A percentile compares a stretch with the other conserved stretches of the same genome.
These are phyloP conservation scores for Sarcophilus harrisii DNA, from an alignment of 2,797 vertebrate species.

Conservation along the genomic window DNA sequence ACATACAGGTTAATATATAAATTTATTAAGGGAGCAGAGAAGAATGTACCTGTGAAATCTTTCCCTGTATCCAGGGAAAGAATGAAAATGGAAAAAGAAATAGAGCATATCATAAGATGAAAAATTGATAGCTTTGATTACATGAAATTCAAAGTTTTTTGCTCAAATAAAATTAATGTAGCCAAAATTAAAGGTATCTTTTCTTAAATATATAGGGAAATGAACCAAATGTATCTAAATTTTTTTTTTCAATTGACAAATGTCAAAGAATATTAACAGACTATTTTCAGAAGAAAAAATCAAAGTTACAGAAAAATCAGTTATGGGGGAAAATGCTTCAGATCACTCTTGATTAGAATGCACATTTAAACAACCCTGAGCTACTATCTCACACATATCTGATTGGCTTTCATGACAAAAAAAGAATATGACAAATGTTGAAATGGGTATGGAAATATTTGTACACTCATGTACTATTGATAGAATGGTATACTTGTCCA, in stretches of 20 bases:
- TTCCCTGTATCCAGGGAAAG: no score
- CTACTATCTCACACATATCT: not conserved
- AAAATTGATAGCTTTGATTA: not conserved
- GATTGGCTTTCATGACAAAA: not conserved
- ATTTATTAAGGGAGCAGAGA: not conserved
- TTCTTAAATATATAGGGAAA: not conserved
- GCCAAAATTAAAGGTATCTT: not conserved
- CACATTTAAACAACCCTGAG: not conserved
- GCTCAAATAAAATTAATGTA: not conserved
- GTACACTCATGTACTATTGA: no score
- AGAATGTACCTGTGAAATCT: not conserved
- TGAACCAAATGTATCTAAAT: no score
- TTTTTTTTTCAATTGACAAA: not conserved
- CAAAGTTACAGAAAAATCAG: not conserved
- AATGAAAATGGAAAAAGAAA: not conserved
- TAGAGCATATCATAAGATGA: not conserved
- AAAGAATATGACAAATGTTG: no score
- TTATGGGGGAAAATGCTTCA: no score
- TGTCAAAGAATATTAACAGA: not conserved
- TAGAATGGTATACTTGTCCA: no score
- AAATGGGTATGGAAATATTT: not conserved
- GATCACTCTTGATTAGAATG: no score
- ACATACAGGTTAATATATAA: not conserved
- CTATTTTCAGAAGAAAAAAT: not conserved
- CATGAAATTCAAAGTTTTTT: not conserved